Conservation (phyloP, 30 jellyfish, hydroid and myxozoan genomes). For the Pelagia noctiluca region DNA sequence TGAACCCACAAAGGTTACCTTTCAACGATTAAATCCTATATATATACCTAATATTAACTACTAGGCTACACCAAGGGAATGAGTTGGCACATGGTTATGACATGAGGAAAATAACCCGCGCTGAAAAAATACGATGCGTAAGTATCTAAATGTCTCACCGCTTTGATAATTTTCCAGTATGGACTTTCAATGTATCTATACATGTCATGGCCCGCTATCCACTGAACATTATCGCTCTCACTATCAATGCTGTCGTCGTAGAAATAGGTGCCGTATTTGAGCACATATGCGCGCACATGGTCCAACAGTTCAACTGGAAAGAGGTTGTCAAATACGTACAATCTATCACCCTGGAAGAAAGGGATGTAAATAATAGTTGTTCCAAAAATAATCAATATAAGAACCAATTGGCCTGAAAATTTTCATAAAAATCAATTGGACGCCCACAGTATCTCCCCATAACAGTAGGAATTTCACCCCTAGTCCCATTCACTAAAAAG, state of each 20-base stretch:
- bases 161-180: slow-evolving; percentile 80
- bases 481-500: no score
- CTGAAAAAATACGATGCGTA: no score
- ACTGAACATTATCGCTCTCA: slow-evolving; percentile 92
- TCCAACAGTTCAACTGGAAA: slow-evolving; percentile 83
- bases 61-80: no score
- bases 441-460: no score
- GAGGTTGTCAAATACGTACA: slow-evolving; percentile 79
- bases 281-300: slow-evolving; percentile 84
- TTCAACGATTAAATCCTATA: no score
- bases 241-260: slow-evolving; percentile 88
- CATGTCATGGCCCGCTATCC: slow-evolving; percentile 94
- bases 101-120: no score
- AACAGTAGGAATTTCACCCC: no score
- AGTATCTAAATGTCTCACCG: slow-evolving; percentile 76
- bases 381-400: background rate
- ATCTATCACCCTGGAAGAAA: slow-evolving; percentile 68
- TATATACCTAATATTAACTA: no score
- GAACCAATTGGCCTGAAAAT: no score
- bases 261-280: slow-evolving; percentile 84
- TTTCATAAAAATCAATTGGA: no score
- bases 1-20: no score
- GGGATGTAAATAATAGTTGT: background rate
- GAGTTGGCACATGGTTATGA: no score
- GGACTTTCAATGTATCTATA: slow-evolving; percentile 78